Conservation (phyloP, 2,113 vertebrate species). For the Oreochromis aureus region DNA sequence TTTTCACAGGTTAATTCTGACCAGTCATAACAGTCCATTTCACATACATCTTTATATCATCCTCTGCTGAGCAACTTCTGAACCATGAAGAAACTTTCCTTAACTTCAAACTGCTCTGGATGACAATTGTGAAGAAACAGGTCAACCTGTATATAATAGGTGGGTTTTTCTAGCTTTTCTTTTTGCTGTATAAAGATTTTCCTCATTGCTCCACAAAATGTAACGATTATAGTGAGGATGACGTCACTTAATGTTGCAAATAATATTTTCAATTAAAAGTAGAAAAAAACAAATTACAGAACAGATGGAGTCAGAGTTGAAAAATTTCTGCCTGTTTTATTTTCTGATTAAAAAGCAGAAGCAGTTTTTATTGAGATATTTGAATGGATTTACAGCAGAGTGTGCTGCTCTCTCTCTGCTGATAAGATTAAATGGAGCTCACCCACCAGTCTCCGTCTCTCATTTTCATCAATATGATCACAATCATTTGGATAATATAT, state of each 20-base stretch:
- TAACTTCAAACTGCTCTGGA: background rate
- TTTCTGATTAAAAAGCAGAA: background rate
- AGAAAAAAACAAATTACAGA: background rate
- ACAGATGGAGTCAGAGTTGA: background rate
- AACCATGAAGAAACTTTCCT: background rate
- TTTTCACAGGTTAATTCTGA: background rate
- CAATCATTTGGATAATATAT: background rate
- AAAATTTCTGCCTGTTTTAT: background rate
- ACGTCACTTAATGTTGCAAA: background rate
- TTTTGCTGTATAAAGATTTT: background rate
- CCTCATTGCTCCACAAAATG: background rate
- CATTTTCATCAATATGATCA: background rate
- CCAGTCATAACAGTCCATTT: background rate
- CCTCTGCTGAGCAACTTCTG: background rate
- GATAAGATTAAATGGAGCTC: background rate
- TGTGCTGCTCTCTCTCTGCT: background rate
- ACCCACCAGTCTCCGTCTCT: background rate
- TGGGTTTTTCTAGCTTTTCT: background rate
- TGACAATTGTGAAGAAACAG: background rate
- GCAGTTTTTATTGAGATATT: background rate
- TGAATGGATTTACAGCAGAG: fast-evolving
- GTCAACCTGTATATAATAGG: background rate
- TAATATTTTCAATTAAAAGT: background rate
- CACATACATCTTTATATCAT: background rate
- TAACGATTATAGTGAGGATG: background rate